Evolutionary conservation across 1,140 invertebrate genomes (phyloP).

Genomic region (Maniola jurtina): DNA sequence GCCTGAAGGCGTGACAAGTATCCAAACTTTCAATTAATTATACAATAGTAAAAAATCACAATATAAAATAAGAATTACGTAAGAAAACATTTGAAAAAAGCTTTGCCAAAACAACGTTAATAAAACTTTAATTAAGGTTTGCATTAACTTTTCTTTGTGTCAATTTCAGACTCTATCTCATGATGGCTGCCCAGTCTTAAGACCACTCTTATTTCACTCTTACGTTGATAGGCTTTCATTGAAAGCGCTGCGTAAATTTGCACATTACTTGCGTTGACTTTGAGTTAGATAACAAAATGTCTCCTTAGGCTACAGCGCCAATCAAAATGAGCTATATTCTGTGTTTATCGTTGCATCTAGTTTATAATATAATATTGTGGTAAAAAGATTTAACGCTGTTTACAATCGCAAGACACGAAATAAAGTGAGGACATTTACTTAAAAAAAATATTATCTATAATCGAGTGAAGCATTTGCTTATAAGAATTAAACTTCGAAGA

Average conservation of each 20-base stretch:
- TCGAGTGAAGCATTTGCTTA: too few species aligned
- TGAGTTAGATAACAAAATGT: constrained; percentile 32
- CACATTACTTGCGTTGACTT: constrained; percentile 27
- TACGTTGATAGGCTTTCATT: constrained; percentile 29
- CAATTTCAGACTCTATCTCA: constrained; percentile 19
- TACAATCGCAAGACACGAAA: not conserved
- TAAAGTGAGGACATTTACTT: too few species aligned
- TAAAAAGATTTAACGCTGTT: not conserved
- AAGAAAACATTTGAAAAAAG: too few species aligned
- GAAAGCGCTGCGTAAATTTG: constrained; percentile 31
- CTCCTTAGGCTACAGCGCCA: constrained; percentile 27
- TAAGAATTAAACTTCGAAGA: too few species aligned
- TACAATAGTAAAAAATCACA: too few species aligned
- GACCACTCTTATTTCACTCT: constrained; percentile 34
- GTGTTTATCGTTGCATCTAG: constrained; percentile 13
- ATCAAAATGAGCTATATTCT: constrained; percentile 26
- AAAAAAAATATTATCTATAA: too few species aligned
- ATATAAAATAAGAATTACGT: too few species aligned
- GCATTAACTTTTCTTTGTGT: not conserved
- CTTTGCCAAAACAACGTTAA: too few species aligned
- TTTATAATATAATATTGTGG: constrained; percentile 11
- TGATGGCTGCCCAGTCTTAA: constrained; percentile 19
- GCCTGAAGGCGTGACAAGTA: too few species aligned
- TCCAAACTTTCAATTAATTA: too few species aligned
- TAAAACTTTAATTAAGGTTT: not conserved